Evolutionary conservation across 2,797 vertebrate genomes (phyloP).

Genomic region (Ceryle rudis): DNA sequence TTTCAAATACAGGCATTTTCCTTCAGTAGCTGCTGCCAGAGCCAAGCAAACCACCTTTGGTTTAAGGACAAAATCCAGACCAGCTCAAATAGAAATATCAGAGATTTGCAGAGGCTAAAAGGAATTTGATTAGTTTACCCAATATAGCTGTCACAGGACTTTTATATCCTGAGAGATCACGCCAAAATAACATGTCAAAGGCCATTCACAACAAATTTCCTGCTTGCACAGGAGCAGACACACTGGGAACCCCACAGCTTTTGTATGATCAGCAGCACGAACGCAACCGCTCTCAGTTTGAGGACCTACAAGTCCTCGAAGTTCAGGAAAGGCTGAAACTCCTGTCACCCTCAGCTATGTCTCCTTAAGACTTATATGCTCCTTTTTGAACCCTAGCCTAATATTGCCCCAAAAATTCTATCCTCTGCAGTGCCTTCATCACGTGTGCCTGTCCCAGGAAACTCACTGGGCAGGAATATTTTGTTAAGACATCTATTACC

Average conservation of each 20-base stretch:
- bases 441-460: fast-evolving
- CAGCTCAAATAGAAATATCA: neutral
- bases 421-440: neutral
- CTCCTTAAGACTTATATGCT: neutral
- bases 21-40: neutral
- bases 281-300: fast-evolving
- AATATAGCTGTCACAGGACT: neutral
- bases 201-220: neutral
- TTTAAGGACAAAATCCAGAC: neutral
- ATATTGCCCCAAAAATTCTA: neutral
- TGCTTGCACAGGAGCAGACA: neutral
- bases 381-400: neutral
- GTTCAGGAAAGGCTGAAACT: neutral
- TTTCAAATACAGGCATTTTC: neutral
- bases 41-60: neutral
- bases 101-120: neutral
- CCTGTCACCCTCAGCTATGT: neutral
- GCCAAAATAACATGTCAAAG: neutral
- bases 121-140: neutral
- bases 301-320: neutral
- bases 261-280: neutral
- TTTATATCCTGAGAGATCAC: neutral
- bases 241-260: neutral
- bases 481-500: neutral
- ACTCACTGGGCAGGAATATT: neutral